phyloP scores from a whole-genome alignment of 1,140 invertebrate genomes.

The Ganaspis sp. region DNA sequence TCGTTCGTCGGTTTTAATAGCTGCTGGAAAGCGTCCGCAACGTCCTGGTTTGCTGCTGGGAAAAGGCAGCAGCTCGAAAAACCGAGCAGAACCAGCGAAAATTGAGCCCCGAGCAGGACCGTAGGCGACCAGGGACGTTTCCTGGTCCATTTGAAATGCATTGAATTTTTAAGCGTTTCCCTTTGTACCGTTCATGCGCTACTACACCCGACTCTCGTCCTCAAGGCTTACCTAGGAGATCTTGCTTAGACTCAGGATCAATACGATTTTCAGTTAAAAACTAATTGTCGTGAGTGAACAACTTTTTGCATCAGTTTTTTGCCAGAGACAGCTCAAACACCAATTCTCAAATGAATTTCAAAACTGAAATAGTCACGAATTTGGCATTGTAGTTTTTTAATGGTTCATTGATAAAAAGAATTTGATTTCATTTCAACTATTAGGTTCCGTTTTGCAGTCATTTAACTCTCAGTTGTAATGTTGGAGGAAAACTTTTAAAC shows the following conservation, averaged over 20 bases:
- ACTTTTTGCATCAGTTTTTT: background rate
- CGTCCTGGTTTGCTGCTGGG: background rate
- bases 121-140: slow-evolving; percentile 56
- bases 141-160: slow-evolving; percentile 74
- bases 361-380: background rate
- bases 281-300: background rate
- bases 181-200: slow-evolving; percentile 56
- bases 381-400: too few relatives aligned
- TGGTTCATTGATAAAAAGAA: too few relatives aligned
- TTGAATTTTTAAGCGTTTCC: slow-evolving; percentile 74
- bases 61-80: slow-evolving; percentile 39
- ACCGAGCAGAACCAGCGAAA: slow-evolving; percentile 50
- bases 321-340: background rate
- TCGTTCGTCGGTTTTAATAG: background rate
- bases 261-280: background rate
- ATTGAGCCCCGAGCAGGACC: slow-evolving; percentile 51
- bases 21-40: background rate
- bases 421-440: too few relatives aligned
- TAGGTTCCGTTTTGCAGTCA: too few relatives aligned
- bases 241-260: background rate
- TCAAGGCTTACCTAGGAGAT: slow-evolving; percentile 19
- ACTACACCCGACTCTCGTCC: slow-evolving; percentile 9
- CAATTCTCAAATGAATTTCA: background rate
- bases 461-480: too few relatives aligned
- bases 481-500: too few relatives aligned